These are phyloP conservation scores for Masticophis lateralis DNA, from an alignment of 2,797 vertebrate species.

Conservation along the genomic window DNA sequence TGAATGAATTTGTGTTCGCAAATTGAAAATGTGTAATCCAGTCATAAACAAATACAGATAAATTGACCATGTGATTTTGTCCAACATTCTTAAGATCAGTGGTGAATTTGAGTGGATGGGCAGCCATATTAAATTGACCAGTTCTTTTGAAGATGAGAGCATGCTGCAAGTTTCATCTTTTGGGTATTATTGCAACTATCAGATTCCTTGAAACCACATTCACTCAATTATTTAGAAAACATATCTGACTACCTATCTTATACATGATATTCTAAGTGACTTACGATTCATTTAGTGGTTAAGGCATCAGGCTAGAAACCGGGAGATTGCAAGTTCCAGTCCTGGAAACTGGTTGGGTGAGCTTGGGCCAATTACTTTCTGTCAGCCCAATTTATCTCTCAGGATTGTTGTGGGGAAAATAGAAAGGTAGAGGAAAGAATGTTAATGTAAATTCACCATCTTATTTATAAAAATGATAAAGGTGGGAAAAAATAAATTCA, in stretches of 20 bases:
- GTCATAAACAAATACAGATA: neutral
- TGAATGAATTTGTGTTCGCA: neutral
- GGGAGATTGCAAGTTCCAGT: neutral
- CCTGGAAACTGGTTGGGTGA: neutral
- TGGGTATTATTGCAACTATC: neutral
- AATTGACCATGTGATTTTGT: neutral
- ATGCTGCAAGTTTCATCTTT: neutral
- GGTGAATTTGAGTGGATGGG: neutral
- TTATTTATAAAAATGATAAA: neutral
- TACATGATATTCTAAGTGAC: neutral
- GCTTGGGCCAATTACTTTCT: neutral
- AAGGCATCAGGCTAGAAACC: neutral
- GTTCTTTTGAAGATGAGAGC: neutral
- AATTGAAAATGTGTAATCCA: neutral
- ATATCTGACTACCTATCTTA: neutral
- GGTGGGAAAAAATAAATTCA: neutral
- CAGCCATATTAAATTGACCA: neutral
- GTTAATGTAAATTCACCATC: neutral
- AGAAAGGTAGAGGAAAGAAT: neutral
- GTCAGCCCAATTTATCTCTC: neutral
- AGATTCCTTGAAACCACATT: neutral
- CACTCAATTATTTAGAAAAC: neutral
- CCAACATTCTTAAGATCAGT: neutral
- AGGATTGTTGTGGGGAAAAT: neutral
- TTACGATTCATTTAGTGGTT: neutral